phyloP scores from a whole-genome alignment of 64 coral and sea anemone species.

The Stichodactyla mertensii region DNA sequence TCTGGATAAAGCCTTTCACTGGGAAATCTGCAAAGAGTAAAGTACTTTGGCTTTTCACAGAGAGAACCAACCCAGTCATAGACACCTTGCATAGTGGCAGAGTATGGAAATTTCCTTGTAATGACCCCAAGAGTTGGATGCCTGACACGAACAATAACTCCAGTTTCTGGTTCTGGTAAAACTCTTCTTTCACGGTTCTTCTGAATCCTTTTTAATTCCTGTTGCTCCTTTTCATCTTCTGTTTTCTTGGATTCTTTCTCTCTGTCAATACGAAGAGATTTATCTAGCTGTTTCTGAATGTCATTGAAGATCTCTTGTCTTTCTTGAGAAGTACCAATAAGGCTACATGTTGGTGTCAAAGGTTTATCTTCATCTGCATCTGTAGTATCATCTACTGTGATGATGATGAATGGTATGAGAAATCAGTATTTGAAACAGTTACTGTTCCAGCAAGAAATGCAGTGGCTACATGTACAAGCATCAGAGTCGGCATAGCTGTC shows the following conservation, averaged over 20 bases:
- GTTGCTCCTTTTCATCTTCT: neutral
- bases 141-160: neutral
- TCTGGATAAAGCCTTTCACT: neutral
- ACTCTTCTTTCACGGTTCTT: neutral
- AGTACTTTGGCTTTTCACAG: neutral
- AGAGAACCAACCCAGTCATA: neutral
- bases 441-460: too few relatives aligned
- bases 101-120: neutral
- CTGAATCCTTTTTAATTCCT: neutral
- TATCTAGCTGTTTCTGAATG: neutral
- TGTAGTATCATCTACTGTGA: neutral
- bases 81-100: neutral
- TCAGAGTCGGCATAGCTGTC: neutral
- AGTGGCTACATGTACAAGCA: neutral
- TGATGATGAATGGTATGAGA: neutral
- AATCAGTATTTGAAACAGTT: too few relatives aligned
- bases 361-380: neutral
- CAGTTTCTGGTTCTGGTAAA: slow-evolving; percentile 1
- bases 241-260: neutral
- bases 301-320: neutral
- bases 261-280: neutral
- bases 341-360: neutral
- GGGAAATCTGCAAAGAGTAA: neutral
- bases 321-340: slow-evolving; percentile 15
- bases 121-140: neutral